These are phyloP conservation scores for Drosophila truncata DNA, from an alignment of 1,140 invertebrate species.

Conservation along the genomic window DNA sequence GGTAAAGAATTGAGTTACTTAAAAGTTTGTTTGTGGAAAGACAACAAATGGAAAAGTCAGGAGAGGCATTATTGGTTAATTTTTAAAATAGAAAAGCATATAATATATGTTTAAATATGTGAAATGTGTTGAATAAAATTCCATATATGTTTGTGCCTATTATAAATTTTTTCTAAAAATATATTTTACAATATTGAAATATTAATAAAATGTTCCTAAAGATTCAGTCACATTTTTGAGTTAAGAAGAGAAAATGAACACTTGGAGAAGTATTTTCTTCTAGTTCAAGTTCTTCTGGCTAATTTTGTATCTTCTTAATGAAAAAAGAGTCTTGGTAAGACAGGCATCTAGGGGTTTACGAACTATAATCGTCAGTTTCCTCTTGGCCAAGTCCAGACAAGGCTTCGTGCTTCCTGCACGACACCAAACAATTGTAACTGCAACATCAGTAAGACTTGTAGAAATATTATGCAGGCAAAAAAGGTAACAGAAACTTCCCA, in stretches of 20 bases:
- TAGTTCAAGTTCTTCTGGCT: constrained; percentile 50
- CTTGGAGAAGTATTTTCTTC: neutral
- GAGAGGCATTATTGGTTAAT: neutral
- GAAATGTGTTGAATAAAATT: neutral
- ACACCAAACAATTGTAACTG: constrained; percentile 32
- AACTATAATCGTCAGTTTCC: constrained; percentile 78
- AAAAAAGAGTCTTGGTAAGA: neutral
- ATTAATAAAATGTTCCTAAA: neutral
- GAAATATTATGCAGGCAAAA: neutral
- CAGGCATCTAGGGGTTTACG: constrained; percentile 49
- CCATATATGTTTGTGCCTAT: neutral
- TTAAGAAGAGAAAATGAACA: neutral
- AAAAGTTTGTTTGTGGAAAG: neutral
- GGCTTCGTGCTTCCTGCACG: constrained; percentile 76
- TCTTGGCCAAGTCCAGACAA: constrained; percentile 72
- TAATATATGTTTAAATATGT: neutral
- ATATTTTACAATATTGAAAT: neutral
- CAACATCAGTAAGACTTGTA: constrained; percentile 10
- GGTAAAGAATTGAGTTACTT: neutral
- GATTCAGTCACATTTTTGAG: neutral
- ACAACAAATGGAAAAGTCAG: no score
- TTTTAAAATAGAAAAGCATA: accelerated
- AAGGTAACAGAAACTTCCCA: no score
- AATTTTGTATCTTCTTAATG: neutral
- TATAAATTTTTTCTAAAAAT: neutral